Evolutionary conservation across 2,113 vertebrate genomes (phyloP).

Genomic region (Hyperopisus bebe): DNA sequence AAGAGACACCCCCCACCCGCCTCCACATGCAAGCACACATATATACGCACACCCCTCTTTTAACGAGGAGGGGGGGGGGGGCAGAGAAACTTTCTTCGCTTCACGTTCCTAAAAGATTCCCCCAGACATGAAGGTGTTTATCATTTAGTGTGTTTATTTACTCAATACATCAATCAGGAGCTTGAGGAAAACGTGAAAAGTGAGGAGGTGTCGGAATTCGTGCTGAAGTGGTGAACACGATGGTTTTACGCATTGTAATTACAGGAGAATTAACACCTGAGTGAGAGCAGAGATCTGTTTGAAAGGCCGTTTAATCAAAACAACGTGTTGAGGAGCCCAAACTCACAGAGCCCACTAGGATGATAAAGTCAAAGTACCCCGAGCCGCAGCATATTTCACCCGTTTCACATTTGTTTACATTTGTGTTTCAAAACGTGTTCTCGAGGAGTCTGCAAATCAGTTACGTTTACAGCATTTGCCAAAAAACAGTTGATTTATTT

Average conservation of each 20-base stretch:
- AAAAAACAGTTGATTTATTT: background rate
- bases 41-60: slow-evolving; percentile 12
- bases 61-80: background rate
- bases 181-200: background rate
- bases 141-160: background rate
- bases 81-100: background rate
- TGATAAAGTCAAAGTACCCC: background rate
- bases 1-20: slow-evolving; percentile 43
- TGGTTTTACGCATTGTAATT: slow-evolving; percentile 17
- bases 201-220: background rate
- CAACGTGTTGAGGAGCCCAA: background rate
- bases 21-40: background rate
- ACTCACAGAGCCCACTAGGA: background rate
- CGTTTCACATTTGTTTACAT: background rate
- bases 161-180: background rate
- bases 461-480: background rate
- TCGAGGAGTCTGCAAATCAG: background rate
- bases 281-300: slow-evolving; percentile 24
- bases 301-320: slow-evolving; percentile 30
- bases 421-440: background rate
- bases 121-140: slow-evolving; percentile 4
- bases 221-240: background rate
- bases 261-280: slow-evolving; percentile 23
- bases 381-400: background rate
- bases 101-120: background rate